Evolutionary conservation across 2,888 invertebrate species (phyloP), one percentile per base, ranked within the genome.

Genomic region (Zeuzera pyrina): DNA sequence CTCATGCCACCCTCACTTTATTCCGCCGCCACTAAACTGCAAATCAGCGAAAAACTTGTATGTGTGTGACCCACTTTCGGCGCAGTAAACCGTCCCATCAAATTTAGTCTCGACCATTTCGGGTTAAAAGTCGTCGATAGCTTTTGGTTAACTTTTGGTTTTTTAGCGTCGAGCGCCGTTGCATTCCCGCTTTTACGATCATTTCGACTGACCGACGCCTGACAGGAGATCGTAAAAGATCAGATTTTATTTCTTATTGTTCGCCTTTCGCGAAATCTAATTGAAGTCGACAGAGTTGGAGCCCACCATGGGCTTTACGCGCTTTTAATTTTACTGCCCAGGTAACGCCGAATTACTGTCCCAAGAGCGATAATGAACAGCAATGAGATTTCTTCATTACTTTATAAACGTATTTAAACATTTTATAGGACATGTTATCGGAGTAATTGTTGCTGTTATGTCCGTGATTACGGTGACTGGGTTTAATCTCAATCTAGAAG

Each of bases 181-280:
- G 78, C 78, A 78, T 78, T 77, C 73, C 68, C 66, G 47, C 45
- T 49, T 78, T 81, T 76, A 79, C 70, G 78, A 73, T 38, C 70
- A 57, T 55, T 62, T 63, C 65, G 53, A 48, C 65, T 61, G 74
- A 69, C 72, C 73, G 63, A 67, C 59, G 72, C 52, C 68, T 72
- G 76, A 73, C 78, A 67, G 63, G 52, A 39, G 62, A 53, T 78
- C 81, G 77, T 81, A 79, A 83, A 83, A 70, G 76, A 65, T 57
- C 70, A 57, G 52, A 76, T 77, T 83, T 81, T 81, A 83, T 77
- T 73, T 72, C 79, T 81, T 79, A 83, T 83, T 83, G 83, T 81
- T 78, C 79, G 70, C 67, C 65, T 72, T 73, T 76, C 69, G 76
- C 74, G 70, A 81, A 79, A 76, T 76, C 77, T 77, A 79, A 81